Evolutionary conservation across 2,797 vertebrate genomes (phyloP), one percentile per base, ranked within the genome.

Genomic region (Microhierax caerulescens): DNA sequence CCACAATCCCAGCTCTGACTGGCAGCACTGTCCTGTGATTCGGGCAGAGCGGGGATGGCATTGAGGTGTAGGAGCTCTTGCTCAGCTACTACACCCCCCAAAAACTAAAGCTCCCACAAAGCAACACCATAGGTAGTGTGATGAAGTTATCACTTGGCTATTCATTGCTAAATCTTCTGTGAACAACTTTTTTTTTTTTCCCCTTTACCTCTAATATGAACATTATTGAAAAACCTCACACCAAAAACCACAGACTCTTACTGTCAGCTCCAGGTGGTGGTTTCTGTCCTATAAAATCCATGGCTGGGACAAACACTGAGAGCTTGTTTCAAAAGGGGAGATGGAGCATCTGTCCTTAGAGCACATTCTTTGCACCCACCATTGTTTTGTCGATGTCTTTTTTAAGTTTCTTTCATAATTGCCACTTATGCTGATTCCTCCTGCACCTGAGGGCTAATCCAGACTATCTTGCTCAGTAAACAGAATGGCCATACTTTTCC

Each of bases 11-110:
- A 1, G 8, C 11, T 80, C 50, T 61, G 27, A 16, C 21, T 32
- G 23, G 22, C 13, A 13, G 14, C 24, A 13, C 30, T 47, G 36
- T 34, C 41, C 59, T 73, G 30, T 1, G 0, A 5, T 22, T 39
- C 0, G 0, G 25, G n/a, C 14, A 53, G 10, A 25, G 37, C 19
- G 7, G 10, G 41, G 61, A 36, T 23, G 39, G 23, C 36, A 43
- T 3, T 67, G 59, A 63, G 36, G 7, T 5, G 5, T 3, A 15
- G 34, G 6, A 73, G 32, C 11, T 80, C 54, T 48, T 34, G 7
- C 47, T 83, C 64, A 80, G 0, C 51, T 13, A 2, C 51, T 13
- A 2, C 25, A 19, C 5, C 14, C 82, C 48, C 36, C 57, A 37
- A 57, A n/a, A 57, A n/a, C 39, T 45, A 48, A 53, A 88, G 48